Base-by-base conservation (phyloP, 1,140 invertebrate species). In the Zophobas atratus region DNA sequence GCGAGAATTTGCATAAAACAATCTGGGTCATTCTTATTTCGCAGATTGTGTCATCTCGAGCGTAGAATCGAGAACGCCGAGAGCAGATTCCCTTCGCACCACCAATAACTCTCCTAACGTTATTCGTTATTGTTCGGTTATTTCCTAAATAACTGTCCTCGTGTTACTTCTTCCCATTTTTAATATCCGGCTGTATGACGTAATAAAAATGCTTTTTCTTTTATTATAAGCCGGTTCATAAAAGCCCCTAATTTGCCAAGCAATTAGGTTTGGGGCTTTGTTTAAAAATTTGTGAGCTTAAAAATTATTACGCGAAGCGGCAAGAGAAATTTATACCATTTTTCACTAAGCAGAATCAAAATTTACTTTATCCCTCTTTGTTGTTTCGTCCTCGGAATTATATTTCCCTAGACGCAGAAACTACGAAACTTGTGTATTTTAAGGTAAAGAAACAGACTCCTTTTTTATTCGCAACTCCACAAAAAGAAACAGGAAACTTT, bases 101-200 rank as follows among this genome's bases (percentile, higher is more conserved):
- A 67, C 60, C 20, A 43, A 57, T 57, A 36, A 57, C 8, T 57
- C 32, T 46, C 39, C n/a, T 20, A 33, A 67, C 1, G 20, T 67
- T 43, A 67, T 67, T 67, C 1, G 20, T 67, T 43, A 67, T 67
- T 67, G 32, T 41, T 32, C 38, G 2, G n/a, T 6, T 43, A 67
- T 67, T 67, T 67, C 32, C 41, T 46, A 67, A 67, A 67, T 67
- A 67, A 67, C 38, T 41, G n/a, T n/a, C 39, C 20, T 67, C 43
- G 33, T 67, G 60, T 43, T 67, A 39, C 60, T 67, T 67, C 60
- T 67, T 67, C 43, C 33, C 57, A 67, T 67, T 67, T 67, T 67
- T 67, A 67, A 67, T 67, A 67, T 67, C 38, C 39, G n/a, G 60
- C 20, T 67, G 1, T 41, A 67, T 67, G 39, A 32, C 60, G 60